phyloP scores from a whole-genome alignment of 2,797 vertebrate genomes.

The Brotogeris chrysoptera region DNA sequence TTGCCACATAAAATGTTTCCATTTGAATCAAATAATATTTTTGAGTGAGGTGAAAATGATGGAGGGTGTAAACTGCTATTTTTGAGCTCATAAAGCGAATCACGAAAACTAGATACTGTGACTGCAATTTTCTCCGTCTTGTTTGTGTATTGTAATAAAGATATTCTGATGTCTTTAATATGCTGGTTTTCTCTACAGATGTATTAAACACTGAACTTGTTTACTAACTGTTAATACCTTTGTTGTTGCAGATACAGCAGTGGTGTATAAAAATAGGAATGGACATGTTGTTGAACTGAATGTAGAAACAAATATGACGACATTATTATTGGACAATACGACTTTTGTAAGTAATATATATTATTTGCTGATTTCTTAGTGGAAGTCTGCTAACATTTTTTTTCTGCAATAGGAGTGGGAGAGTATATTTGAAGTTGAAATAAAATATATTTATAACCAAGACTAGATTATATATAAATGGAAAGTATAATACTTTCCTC shows the following conservation, averaged over 20 bases:
- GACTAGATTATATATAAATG: neutral
- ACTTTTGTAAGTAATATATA: conserved; percentile 89
- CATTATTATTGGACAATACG: conserved; percentile 88
- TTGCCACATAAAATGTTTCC: neutral
- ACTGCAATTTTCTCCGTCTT: neutral
- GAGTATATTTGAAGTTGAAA: neutral
- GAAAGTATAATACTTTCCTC: neutral
- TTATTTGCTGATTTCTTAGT: neutral
- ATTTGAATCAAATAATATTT: neutral
- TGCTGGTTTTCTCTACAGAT: conserved; percentile 12
- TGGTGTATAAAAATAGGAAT: conserved; percentile 92
- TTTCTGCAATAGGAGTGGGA: neutral
- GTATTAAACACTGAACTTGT: conserved; percentile 4
- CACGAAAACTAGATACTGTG: neutral
- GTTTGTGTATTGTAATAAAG: neutral
- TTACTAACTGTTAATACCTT: conserved; percentile 65
- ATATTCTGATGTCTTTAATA: neutral
- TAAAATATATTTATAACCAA: neutral
- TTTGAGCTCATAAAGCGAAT: neutral
- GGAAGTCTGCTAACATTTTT: neutral
- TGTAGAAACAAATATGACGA: conserved; percentile 87
- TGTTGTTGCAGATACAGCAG: conserved; percentile 87
- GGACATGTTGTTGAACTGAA: conserved; percentile 94
- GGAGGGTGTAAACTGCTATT: neutral
- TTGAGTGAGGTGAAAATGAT: neutral